Conservation (phyloP, 2,888 invertebrate genomes). For the Caenorhabditis imperialis region DNA sequence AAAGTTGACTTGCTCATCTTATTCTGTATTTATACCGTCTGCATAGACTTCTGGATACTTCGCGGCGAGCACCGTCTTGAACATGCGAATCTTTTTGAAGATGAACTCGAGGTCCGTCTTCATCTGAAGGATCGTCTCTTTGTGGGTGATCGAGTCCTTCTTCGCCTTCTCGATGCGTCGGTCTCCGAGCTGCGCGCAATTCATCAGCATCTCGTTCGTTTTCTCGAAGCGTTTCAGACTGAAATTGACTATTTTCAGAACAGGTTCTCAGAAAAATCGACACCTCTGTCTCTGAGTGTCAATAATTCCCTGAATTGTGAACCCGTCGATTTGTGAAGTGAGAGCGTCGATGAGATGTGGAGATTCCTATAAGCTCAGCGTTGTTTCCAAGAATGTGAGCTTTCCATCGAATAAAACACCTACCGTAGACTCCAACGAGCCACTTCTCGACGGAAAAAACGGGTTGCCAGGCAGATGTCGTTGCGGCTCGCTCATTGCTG, state of each 20-base stretch:
- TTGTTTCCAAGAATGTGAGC: too few species aligned
- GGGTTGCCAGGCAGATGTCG: slow-evolving; percentile 36
- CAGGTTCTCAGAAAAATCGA: slow-evolving; percentile 83
- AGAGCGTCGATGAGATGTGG: slow-evolving; percentile 59
- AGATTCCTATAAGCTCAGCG: slow-evolving; percentile 35
- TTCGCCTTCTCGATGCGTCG: slow-evolving; percentile 89
- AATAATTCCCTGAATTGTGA: slow-evolving; percentile 71
- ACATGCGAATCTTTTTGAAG: slow-evolving; percentile 88
- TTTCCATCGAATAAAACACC: too few species aligned
- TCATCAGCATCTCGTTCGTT: slow-evolving; percentile 98
- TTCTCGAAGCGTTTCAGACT: slow-evolving; percentile 92
- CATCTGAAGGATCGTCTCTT: slow-evolving; percentile 86
- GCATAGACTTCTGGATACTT: slow-evolving; percentile 71
- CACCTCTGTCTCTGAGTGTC: slow-evolving; percentile 71
- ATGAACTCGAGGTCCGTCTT: slow-evolving; percentile 94
- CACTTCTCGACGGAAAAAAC: slow-evolving; percentile 43
- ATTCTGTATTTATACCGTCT: too few species aligned
- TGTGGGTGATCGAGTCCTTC: slow-evolving; percentile 91
- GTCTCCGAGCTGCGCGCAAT: slow-evolving; percentile 94
- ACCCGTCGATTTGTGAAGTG: slow-evolving; percentile 70
- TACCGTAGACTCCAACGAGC: slow-evolving; percentile 22
- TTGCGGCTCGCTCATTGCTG: slow-evolving; percentile 5
- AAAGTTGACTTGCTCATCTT: background rate
- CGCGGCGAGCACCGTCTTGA: slow-evolving; percentile 69
- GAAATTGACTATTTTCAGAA: slow-evolving; percentile 88